Conservation (phyloP, 2,888 invertebrate genomes). For the Melieria omissa region DNA sequence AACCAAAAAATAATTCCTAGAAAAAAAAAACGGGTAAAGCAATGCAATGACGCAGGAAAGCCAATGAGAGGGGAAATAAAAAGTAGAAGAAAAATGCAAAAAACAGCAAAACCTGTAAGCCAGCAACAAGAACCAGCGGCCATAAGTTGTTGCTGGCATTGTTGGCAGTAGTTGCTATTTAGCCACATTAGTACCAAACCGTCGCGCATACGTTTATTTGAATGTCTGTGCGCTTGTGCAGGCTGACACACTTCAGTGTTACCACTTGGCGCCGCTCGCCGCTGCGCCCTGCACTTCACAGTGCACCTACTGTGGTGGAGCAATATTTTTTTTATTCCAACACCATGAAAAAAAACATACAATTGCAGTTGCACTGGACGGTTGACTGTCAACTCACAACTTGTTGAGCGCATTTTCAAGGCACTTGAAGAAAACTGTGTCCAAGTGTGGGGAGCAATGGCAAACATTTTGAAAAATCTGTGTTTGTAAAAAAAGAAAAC, state of each 20-base stretch:
- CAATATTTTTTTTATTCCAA: too few species aligned
- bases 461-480: not conserved
- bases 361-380: too few species aligned
- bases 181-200: too few species aligned
- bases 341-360: too few species aligned
- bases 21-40: not conserved
- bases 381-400: conserved; percentile 20
- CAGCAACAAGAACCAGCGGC: conserved; percentile 1
- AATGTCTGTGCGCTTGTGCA: too few species aligned
- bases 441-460: not conserved
- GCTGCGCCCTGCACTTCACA: too few species aligned
- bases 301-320: too few species aligned
- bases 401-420: conserved; percentile 3
- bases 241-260: conserved; percentile 28
- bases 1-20: not conserved
- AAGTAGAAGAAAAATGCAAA: too few species aligned
- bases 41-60: not conserved
- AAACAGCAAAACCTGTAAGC: not conserved
- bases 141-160: not conserved
- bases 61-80: not conserved
- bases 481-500: not conserved
- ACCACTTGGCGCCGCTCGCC: too few species aligned
- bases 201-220: too few species aligned
- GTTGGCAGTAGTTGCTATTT: not conserved
- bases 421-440: too few species aligned